phyloP scores from a whole-genome alignment of 2,113 vertebrate genomes.

The Vulpes vulpes region DNA sequence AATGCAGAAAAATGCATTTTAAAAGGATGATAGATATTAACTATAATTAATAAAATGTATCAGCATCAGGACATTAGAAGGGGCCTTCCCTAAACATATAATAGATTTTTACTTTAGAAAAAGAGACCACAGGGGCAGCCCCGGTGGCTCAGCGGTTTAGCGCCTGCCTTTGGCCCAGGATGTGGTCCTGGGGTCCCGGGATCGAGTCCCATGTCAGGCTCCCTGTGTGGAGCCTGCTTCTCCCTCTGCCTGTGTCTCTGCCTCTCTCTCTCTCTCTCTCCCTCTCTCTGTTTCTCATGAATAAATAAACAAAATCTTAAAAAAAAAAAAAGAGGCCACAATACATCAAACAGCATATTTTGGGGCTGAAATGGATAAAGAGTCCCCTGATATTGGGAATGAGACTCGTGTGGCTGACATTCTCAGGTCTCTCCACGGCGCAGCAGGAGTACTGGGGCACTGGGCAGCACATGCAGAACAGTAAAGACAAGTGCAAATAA shows the following conservation, averaged over 20 bases:
- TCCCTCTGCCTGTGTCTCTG: too few relatives aligned
- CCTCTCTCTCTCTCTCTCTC: too few relatives aligned
- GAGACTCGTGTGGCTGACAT: background rate
- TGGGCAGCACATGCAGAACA: background rate
- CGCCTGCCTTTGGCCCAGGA: too few relatives aligned
- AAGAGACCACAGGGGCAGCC: too few relatives aligned
- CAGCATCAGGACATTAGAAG: too few relatives aligned
- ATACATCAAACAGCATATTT: background rate
- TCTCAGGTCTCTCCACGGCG: rapidly evolving
- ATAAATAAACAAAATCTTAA: too few relatives aligned
- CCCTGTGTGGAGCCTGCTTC: too few relatives aligned
- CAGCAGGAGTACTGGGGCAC: too few relatives aligned
- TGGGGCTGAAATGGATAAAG: background rate
- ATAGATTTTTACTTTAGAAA: background rate
- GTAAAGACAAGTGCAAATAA: background rate
- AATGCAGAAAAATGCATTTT: background rate
- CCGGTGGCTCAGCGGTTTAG: too few relatives aligned
- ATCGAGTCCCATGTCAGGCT: too few relatives aligned
- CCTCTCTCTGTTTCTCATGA: too few relatives aligned
- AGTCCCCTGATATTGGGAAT: background rate
- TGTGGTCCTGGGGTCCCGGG: too few relatives aligned
- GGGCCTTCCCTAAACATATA: background rate
- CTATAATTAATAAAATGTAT: background rate
- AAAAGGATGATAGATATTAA: background rate
- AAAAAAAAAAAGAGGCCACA: background rate